Evolutionary conservation across 2,888 invertebrate species (phyloP).

Genomic region (Noctua fimbriata): DNA sequence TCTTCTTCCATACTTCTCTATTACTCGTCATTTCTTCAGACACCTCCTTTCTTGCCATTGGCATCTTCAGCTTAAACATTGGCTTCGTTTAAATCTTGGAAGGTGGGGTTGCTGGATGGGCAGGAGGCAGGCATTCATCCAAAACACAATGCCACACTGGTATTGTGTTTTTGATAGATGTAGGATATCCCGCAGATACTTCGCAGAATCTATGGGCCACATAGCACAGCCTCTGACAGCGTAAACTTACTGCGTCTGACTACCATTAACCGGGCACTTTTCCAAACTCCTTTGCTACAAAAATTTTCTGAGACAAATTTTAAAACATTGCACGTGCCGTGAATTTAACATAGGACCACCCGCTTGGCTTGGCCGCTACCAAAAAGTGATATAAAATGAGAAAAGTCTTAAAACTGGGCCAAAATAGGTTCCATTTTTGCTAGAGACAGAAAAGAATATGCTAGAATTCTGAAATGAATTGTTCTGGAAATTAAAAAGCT

Average conservation of each 20-base stretch:
- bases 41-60: too few relatives aligned
- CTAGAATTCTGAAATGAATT: not conserved
- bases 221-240: not conserved
- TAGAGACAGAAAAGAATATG: not conserved
- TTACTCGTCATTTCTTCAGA: too few relatives aligned
- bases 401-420: not conserved
- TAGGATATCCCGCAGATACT: not conserved
- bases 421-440: too few relatives aligned
- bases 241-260: not conserved
- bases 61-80: not conserved
- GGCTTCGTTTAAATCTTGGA: not conserved
- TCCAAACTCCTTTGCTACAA: conserved; percentile 3
- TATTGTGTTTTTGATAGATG: not conserved
- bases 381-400: not conserved
- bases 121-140: too few relatives aligned
- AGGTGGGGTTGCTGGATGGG: not conserved
- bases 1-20: too few relatives aligned
- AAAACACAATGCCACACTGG: too few relatives aligned
- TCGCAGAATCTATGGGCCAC: not conserved
- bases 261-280: not conserved
- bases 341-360: not conserved
- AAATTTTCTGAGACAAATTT: conserved; percentile 7
- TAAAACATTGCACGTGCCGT: not conserved
- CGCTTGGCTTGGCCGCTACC: not conserved
- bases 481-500: not conserved